Evolutionary conservation across 2,797 vertebrate species (phyloP), one percentile per base, ranked within the genome.

Genomic region (Pogoniulus pusillus): DNA sequence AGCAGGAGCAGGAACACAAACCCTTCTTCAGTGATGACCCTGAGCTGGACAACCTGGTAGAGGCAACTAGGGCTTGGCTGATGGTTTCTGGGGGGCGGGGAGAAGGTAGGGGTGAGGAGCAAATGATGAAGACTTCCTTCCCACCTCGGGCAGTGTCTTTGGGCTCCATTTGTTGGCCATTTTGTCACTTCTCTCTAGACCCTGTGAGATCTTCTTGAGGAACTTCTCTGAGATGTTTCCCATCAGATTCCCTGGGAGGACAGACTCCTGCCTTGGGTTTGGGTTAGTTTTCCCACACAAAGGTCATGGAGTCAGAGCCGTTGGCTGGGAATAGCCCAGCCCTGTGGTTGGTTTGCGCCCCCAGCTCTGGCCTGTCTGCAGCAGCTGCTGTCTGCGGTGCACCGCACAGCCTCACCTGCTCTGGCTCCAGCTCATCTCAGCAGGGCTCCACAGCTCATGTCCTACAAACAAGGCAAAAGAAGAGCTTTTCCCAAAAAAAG

Each of bases 11-110:
- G 96, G 99, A 99, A 47, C 99, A 99, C 97, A 99, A 99, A 77
- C 99, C 99, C 68, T 99, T 99, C 97, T 99, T 99, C 98, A 99
- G 99, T 1, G 99, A 99, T 93, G 99, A 99, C 88, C 99, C 99
- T 0, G 99, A 99, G 95, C 98, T 99, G 92, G 99, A 99, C 98
- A 99, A 99, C 97, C 97, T 99, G 98, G 99, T 99, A 97, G 97
- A 97, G 92, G 51, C 91, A 53, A 30, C 64, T 26, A 71, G 91
- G 77, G 74, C 53, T 84, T 78, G 71, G 39, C 17, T 39, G 76
- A 63, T 78, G 54, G 16, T 59, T 85, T 85, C 41, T 66, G 16
- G 19, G 37, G 60, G 45, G 8, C 14, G 32, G 64, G 63, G 37
- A 37, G 45, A 69, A 73, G 39, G 24, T 57, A 39, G 47, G 7